Percentiles rank a stretch among this genome's conserved stretches.
Evolutionary conservation across 2,113 vertebrate genomes (phyloP).

Genomic region (Calidris pygmaea): DNA sequence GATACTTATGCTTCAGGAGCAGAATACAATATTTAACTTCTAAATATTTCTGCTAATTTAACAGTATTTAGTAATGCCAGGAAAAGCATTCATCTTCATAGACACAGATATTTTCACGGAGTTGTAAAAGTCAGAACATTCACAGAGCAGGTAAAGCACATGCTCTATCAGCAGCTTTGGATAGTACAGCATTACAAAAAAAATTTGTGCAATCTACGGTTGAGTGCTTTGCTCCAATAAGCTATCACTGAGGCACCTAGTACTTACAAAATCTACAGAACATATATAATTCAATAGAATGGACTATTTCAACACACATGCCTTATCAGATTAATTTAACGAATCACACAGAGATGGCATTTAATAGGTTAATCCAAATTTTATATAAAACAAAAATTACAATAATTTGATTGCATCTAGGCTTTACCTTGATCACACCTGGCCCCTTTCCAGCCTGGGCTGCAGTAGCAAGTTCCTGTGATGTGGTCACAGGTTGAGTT

Average conservation of each 20-base stretch:
- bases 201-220: not conserved
- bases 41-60: not conserved
- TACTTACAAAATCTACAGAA: not conserved
- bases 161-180: not conserved
- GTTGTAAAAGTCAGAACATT: not conserved
- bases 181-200: not conserved
- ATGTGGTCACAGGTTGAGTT: conserved; percentile 98
- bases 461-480: conserved; percentile 95
- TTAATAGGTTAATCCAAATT: not conserved
- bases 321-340: not conserved
- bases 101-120: not conserved
- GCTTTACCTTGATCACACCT: conserved; percentile 92
- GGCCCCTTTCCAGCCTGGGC: conserved; percentile 94
- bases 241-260: not conserved
- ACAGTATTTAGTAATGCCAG: not conserved
- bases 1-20: not conserved
- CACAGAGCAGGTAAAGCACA: not conserved
- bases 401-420: not conserved
- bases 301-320: not conserved
- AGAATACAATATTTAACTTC: not conserved
- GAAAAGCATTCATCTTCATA: not conserved
- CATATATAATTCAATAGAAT: not conserved
- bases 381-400: not conserved
- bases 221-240: not conserved
- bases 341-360: not conserved